Evolutionary conservation across 2,797 vertebrate genomes (phyloP), one percentile per base, ranked within the genome.

Genomic region (Pantherophis vulpinus): DNA sequence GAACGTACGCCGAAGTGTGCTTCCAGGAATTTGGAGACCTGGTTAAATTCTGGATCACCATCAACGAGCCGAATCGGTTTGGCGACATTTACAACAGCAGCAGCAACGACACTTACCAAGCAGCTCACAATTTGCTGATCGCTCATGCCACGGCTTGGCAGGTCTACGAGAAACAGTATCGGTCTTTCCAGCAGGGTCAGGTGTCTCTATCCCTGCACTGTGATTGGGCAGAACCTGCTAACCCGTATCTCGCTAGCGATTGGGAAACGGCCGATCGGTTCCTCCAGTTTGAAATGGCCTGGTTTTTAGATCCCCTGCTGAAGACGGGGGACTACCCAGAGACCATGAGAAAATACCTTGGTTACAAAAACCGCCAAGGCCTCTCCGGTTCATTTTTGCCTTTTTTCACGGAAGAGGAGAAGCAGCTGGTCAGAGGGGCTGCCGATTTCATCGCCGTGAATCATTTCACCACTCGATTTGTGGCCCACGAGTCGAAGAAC

Each of bases 21-120:
- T 99, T 98, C 95, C 96, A n/a, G 90, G 98, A 99, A 95, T 97
- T 99, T 14, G 99, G 99, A 0, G 95, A 98, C 92, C 97, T 98
- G 97, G 99, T 99, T 61, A 97, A 96, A 83, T 97, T 98, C 27
- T 99, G 99, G 99, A 98, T 99, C 96, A 99, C 99, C 60, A 97
- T 99, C 93, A 99, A 99, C 0, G 99, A 99, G 96, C 99, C 99
- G 0, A 99, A 99, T 95, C 98, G 98, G 61, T 96, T 99, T 18
- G 97, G 97, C 0, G 98, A 99, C 20, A 88, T 97, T 89, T 99
- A 99, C 95, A 97, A 96, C 1, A 96, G 92, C 87, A 97, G 95
- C 3, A 97, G 96, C 1, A 97, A 97, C 0, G 97, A 99, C 86
- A 98, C 97, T 0, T 98, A 98, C 27, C 91, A 1, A 89, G 98